Evolutionary conservation across 2,797 vertebrate genomes (phyloP).

Genomic region (Lagorchestes hirsutus): DNA sequence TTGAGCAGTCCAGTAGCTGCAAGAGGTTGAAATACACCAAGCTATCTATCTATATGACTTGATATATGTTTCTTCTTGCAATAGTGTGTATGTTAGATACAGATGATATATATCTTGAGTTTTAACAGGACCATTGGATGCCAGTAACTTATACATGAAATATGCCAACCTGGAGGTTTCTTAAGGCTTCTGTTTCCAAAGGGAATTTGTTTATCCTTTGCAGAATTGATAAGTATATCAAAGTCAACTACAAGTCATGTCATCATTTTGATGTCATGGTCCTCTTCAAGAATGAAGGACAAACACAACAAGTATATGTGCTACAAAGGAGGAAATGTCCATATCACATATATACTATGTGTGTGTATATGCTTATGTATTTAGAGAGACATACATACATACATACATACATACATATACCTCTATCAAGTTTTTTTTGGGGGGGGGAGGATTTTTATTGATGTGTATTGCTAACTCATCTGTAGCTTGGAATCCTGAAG

Average conservation of each 20-base stretch:
- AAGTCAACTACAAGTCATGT: too few species aligned
- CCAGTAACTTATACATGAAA: neutral
- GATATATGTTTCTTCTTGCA: neutral
- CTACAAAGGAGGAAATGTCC: slow-evolving; percentile 24
- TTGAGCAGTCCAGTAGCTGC: neutral
- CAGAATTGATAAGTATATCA: neutral
- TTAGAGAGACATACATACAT: neutral
- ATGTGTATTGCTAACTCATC: neutral
- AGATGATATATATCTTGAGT: neutral
- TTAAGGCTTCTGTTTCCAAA: slow-evolving; percentile 40
- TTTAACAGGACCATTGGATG: neutral
- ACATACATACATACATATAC: neutral
- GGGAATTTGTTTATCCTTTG: slow-evolving; percentile 30
- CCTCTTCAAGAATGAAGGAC: too few species aligned
- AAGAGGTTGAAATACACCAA: neutral
- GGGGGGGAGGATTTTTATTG: too few species aligned
- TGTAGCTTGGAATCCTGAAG: neutral
- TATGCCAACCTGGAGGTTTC: neutral
- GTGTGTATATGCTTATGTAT: neutral
- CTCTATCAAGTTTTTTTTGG: neutral
- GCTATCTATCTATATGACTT: neutral
- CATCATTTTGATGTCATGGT: too few species aligned
- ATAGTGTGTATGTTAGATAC: neutral
- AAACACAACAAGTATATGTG: neutral
- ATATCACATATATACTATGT: neutral